Conservation (phyloP, 2,888 invertebrate genomes). For the Tridacna crocea region DNA sequence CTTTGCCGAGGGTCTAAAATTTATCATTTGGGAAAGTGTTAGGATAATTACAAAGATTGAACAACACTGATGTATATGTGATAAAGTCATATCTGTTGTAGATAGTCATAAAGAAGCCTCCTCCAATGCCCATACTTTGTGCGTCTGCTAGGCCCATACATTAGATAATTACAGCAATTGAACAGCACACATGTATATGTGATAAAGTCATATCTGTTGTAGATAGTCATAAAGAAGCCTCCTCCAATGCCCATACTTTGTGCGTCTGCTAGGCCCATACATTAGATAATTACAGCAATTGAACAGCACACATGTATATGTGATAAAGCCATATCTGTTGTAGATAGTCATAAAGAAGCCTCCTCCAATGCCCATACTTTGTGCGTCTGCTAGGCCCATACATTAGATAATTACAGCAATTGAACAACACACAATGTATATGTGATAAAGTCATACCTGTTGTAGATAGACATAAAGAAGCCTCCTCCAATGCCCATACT, state of each 20-base stretch:
- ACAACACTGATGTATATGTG: too few species aligned
- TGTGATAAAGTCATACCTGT: slow-evolving; percentile 66
- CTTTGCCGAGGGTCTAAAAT: too few species aligned
- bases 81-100: slow-evolving; percentile 74
- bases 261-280: slow-evolving; percentile 90
- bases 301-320: too few species aligned
- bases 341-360: slow-evolving; percentile 83
- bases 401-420: slow-evolving; percentile 89
- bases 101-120: slow-evolving; percentile 85
- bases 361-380: slow-evolving; percentile 91
- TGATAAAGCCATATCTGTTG: slow-evolving; percentile 69
- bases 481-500: slow-evolving; percentile 90
- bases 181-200: too few species aligned
- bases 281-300: slow-evolving; percentile 88
- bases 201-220: slow-evolving; percentile 73
- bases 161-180: slow-evolving; percentile 84
- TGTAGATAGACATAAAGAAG: slow-evolving; percentile 80
- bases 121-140: slow-evolving; percentile 91
- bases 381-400: slow-evolving; percentile 89
- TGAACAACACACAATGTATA: too few species aligned
- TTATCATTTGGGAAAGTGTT: too few species aligned
- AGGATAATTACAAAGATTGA: background rate
- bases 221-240: slow-evolving; percentile 83
- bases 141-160: slow-evolving; percentile 90
- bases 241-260: slow-evolving; percentile 91